Evolutionary conservation across 2,797 vertebrate species (phyloP), one percentile per base, ranked within the genome.

Genomic region (Apodemus agrarius): DNA sequence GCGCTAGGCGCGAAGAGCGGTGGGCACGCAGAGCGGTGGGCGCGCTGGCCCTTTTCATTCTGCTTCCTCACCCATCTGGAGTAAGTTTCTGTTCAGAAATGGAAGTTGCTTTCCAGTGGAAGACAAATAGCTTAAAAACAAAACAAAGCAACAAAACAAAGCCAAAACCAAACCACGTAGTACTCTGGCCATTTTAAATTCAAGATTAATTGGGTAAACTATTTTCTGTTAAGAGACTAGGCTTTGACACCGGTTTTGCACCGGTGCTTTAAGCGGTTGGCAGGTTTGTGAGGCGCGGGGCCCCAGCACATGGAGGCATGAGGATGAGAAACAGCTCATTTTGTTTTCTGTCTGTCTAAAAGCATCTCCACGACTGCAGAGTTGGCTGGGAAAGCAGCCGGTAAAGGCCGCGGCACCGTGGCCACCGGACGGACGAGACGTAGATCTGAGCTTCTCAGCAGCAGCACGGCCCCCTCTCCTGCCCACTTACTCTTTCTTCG

Each of bases 401-500:
- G 14, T 5, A 57, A 85, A 63, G 52, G 82, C 14, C 34, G 11
- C 31, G 88, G 80, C 46, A 21, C 74, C 3, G 12, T 54, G 4
- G 43, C 90, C 65, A 21, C 13, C 0, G 24, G 46, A 57, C 49
- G 31, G 3, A 57, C 49, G 26, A 3, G 69, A 83, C 75, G 81
- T 49, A 79, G 85, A 57, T 37, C 40, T 13, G 80, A 82, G 65
- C 57, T 80, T 72, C 72, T 69, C 69, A 52, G 14, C 54, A 83
- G 88, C 37, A 37, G 21, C 72, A 57, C 16, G 4, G 72, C 43
- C 37, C 37, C 72, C n/a, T 40, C 34, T 72, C 67, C n/a, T 52
- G 13, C n/a, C 89, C 52, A 98, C 97, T 99, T 97, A 99, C 99
- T 99, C 98, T 95, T 98, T 98, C 49, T 96, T 97, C 97, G 98